Evolutionary conservation across 2,888 invertebrate genomes (phyloP), one percentile per base, ranked within the genome.

Genomic region (Andrena bucephala): DNA sequence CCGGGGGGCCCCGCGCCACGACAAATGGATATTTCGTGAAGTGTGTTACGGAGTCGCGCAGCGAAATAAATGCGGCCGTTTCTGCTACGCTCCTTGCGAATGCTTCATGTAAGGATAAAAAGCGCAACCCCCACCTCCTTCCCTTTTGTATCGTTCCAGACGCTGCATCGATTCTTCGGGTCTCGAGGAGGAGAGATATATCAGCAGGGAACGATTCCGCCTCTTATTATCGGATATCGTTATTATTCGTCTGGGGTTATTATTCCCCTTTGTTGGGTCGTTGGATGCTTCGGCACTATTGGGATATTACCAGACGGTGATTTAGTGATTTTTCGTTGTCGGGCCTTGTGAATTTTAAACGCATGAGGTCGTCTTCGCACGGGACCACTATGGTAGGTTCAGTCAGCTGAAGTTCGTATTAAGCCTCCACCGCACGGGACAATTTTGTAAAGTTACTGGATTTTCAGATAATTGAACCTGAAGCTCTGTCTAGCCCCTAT

Each of bases 21-120:
- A 87, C 87, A 87, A 87, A 87, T 87, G 87, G 87, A 85, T 87
- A 87, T 87, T 87, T 85, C 87, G 88, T 87, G 84, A 84, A 87
- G 86, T 84, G 86, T 85, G 85, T 86, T 87, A 87, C 83, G 77
- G 85, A 87, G 83, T 85, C 80, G 85, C 57, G 59, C 69, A 62
- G 57, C 70, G 74, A 81, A 78, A 84, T 86, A 84, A 81, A 86
- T 76, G 87, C 83, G 77, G 85, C 66, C 66, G 65, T 63, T 77
- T 77, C 77, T 54, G 74, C 76, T 42, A 33, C 24, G 66, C 52
- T 54, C 54, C 50, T 33, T 36, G 54, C 71, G 59, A 66, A 75
- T 65, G 54, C 62, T 50, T 52, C 67, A 36, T 54, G 60, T 65
- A 62, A 70, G 82, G 63, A 76, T 24, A 67, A 78, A 78, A 67